phyloP scores from a whole-genome alignment of 2,113 vertebrate genomes.

The Pseudopodoces humilis region DNA sequence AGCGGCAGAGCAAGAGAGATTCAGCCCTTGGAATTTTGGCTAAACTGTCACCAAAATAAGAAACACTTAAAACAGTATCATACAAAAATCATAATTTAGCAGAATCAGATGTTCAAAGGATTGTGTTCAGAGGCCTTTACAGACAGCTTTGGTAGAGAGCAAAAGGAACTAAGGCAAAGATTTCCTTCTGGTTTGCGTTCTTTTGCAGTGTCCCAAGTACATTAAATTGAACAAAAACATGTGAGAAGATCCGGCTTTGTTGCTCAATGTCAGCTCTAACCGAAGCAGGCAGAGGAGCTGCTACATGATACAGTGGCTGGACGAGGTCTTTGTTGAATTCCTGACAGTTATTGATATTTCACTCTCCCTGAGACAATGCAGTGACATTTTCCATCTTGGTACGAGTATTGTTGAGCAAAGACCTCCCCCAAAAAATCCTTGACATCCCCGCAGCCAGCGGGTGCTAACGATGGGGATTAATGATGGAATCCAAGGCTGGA shows the following conservation, averaged over 20 bases:
- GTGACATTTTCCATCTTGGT: not conserved
- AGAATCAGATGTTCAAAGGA: conserved; percentile 39
- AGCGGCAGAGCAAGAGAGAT: not conserved
- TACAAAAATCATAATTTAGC: not conserved
- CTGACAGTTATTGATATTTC: not conserved
- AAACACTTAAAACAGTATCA: not conserved
- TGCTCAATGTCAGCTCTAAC: conserved; percentile 21
- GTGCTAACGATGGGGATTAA: not conserved
- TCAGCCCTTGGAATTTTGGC: conserved; percentile 12
- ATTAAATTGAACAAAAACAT: conserved; percentile 42
- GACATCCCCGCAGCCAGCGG: not conserved
- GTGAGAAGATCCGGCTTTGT: conserved; percentile 22
- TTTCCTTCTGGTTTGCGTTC: conserved; percentile 24
- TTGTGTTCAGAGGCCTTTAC: not conserved
- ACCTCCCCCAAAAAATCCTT: not conserved
- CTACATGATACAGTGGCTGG: not conserved
- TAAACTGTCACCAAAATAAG: conserved; percentile 27
- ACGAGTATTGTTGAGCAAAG: not conserved
- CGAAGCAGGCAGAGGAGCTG: not conserved
- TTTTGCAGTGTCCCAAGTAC: not conserved
- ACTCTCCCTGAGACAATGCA: not conserved
- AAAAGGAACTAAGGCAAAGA: not conserved
- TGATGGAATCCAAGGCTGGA: not conserved
- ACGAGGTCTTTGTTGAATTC: not conserved
- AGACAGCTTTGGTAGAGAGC: not conserved